Evolutionary conservation across 2,797 vertebrate species (phyloP), one percentile per base, ranked within the genome.

Genomic region (Silurus aristotelis): DNA sequence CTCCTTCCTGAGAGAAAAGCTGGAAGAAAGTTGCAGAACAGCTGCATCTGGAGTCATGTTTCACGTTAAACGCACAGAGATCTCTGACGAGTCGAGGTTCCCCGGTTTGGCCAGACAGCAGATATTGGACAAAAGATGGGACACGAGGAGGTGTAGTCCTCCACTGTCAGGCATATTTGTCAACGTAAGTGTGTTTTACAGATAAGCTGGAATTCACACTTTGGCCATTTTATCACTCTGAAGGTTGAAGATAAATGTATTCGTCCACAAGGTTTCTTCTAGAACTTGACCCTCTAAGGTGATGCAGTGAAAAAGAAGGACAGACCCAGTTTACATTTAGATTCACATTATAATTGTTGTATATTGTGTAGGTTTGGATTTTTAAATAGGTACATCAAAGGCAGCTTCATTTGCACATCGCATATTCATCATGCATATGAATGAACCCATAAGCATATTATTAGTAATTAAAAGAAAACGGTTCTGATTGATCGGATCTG

Each of bases 231-330:
- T 46, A 27, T 66, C 78, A 64, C 17, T 81, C 56, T 67, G n/a
- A 67, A 80, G 63, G 8, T 81, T 81, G 19, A 55, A 55, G 79
- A 81, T 81, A 81, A 56, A 81, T 68, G 4, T 55, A 81, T 67
- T 25, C 1, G 6, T 55, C n/a, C 48, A 12, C 66, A 27, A 80
- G 38, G 43, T 61, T 48, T 27, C 48, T 60, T 8, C 60, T 64
- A 80, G 22, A 80, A 66, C 43, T 12, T 27, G 43, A 80, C 61
- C 61, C 38, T 66, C 22, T 52, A 3, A 19, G 61, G 60, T 66
- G n/a, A 25, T 79, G 38, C 60, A 64, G 38, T 31, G 22, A 19
- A 79, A 64, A 64, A 48, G 38, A 48, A 80, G 77, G 22, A 7
- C 60, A 19, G 77, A 46, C 61, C 14, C 7, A 22, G 38, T 77